Evolutionary conservation across 2,888 invertebrate genomes (phyloP).

Genomic region (Cabera pusaria): DNA sequence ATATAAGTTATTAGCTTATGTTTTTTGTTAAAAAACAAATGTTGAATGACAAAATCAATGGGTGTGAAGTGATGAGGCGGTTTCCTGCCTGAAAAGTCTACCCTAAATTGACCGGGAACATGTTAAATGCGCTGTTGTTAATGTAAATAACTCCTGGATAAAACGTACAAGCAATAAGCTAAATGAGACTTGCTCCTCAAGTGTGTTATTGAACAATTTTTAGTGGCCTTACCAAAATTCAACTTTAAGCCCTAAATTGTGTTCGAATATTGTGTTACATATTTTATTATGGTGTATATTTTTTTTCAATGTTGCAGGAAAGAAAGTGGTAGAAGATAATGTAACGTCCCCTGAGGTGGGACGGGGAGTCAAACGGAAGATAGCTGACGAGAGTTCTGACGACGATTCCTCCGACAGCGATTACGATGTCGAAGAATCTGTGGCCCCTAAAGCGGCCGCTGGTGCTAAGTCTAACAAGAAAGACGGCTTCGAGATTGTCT

Average conservation of each 20-base stretch:
- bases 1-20: too few relatives aligned
- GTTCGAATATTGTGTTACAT: background rate
- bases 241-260: too few relatives aligned
- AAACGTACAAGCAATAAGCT: conserved; percentile 2
- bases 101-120: too few relatives aligned
- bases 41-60: too few relatives aligned
- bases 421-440: conserved; percentile 71
- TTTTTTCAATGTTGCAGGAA: conserved; percentile 53
- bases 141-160: too few relatives aligned
- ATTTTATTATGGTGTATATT: conserved; percentile 1
- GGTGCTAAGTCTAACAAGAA: conserved; percentile 71
- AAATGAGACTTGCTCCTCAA: too few relatives aligned
- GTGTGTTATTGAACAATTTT: too few relatives aligned
- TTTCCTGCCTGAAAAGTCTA: too few relatives aligned
- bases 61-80: too few relatives aligned
- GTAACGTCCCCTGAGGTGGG: conserved; percentile 26
- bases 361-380: conserved; percentile 53
- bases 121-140: too few relatives aligned
- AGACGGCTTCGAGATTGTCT: conserved; percentile 87
- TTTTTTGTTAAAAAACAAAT: too few relatives aligned
- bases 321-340: conserved; percentile 56
- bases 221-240: too few relatives aligned
- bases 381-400: conserved; percentile 63
- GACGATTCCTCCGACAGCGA: conserved; percentile 74
- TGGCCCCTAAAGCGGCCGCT: conserved; percentile 40